Evolutionary conservation across 2,797 vertebrate species (phyloP).

Genomic region (Nannoperca obscura): DNA sequence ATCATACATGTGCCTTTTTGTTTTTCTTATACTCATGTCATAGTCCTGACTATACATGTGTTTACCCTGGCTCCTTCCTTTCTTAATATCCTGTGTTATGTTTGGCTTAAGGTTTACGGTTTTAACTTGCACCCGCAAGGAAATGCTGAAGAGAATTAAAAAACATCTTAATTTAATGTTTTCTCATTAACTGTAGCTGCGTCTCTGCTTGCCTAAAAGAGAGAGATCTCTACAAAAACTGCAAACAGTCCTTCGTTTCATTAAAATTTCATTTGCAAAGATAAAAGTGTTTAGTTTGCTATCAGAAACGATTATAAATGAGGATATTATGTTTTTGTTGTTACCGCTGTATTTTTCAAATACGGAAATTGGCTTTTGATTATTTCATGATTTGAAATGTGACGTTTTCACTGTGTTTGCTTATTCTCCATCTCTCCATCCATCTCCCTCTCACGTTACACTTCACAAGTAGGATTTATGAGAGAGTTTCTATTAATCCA

Average conservation of each 20-base stretch:
- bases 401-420: background rate
- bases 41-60: background rate
- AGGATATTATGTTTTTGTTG: background rate
- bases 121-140: background rate
- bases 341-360: background rate
- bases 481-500: constrained; percentile 24
- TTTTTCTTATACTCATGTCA: background rate
- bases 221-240: background rate
- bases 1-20: background rate
- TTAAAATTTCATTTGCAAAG: constrained; percentile 17
- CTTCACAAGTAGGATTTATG: background rate
- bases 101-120: background rate
- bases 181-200: background rate
- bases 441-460: constrained; percentile 3
- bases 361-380: constrained; percentile 39
- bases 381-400: constrained; percentile 22
- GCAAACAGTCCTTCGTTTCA: background rate
- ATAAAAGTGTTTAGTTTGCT: constrained; percentile 16
- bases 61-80: background rate
- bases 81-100: background rate
- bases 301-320: constrained; percentile 1
- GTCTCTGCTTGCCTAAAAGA: background rate
- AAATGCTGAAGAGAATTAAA: background rate
- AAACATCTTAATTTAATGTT: background rate
- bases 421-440: constrained; percentile 20